Conservation (phyloP, 2,797 vertebrate genomes). For the Crenuchus spilurus region DNA sequence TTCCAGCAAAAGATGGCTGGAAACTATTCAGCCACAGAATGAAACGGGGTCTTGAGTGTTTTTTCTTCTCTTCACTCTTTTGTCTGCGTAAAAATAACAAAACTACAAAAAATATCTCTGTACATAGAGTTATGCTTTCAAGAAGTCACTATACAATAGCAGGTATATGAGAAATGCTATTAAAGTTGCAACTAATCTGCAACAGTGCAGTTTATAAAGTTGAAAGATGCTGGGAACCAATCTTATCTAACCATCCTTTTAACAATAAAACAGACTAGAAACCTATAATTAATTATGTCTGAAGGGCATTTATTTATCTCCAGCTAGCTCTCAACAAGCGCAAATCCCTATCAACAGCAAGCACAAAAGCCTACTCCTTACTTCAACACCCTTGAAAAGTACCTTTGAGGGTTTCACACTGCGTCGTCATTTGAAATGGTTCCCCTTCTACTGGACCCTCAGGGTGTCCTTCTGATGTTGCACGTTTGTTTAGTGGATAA, state of each 20-base stretch:
- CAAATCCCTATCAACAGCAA: slow-evolving; percentile 9
- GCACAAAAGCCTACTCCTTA: neutral
- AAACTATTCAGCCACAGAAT: slow-evolving; percentile 17
- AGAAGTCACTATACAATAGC: too few relatives aligned
- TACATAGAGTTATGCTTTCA: too few relatives aligned
- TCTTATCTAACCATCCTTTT: neutral
- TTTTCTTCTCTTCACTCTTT: slow-evolving; percentile 4
- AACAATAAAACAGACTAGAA: neutral
- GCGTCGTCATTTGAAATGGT: neutral
- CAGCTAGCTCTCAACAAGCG: neutral
- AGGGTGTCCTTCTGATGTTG: neutral
- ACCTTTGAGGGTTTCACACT: neutral
- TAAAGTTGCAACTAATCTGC: too few relatives aligned
- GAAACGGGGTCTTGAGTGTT: slow-evolving; percentile 26
- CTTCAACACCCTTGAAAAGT: neutral
- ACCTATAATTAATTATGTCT: neutral
- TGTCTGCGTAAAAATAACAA: neutral
- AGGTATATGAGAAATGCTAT: too few relatives aligned
- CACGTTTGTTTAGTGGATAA: neutral
- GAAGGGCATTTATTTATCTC: neutral
- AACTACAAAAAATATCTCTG: neutral
- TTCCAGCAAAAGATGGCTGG: neutral
- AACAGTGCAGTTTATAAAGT: neutral
- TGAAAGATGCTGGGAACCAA: neutral
- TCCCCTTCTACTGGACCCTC: neutral